A percentile compares a stretch with the other conserved stretches of the same genome.
These are phyloP conservation scores for Gadopsis marmoratus DNA, from an alignment of 2,797 vertebrate genomes.

Conservation along the genomic window DNA sequence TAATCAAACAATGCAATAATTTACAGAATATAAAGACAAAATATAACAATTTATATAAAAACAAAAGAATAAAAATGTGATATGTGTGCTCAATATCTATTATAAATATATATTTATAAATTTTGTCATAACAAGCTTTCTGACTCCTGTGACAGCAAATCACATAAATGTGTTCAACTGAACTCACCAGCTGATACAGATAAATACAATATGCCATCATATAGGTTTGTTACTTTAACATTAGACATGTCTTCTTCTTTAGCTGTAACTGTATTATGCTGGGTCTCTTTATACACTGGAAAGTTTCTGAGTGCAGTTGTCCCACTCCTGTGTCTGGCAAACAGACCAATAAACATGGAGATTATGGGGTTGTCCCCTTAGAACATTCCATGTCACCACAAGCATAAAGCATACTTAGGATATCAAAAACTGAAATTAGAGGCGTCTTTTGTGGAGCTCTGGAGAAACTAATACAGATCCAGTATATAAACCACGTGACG, in stretches of 20 bases:
- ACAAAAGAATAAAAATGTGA: not conserved
- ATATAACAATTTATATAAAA: not conserved
- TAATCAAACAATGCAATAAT: not conserved
- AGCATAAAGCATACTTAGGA: conserved; percentile 73
- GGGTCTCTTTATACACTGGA: conserved; percentile 42
- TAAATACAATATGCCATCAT: not conserved
- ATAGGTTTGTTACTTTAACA: not conserved
- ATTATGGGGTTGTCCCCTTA: conserved; percentile 72
- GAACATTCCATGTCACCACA: conserved; percentile 74
- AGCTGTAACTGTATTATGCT: conserved; percentile 7
- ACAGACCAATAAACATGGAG: conserved; percentile 71
- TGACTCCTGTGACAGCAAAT: not conserved
- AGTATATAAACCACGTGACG: conserved; percentile 79
- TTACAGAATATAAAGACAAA: not conserved
- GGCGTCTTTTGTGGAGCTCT: conserved; percentile 64
- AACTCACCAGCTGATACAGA: not conserved
- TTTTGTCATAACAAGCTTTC: not conserved
- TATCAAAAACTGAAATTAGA: conserved; percentile 79
- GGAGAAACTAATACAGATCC: conserved; percentile 75
- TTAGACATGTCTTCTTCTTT: conserved; percentile 15
- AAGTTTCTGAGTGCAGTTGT: conserved; percentile 41
- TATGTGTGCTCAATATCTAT: not conserved
- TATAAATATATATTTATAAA: not conserved
- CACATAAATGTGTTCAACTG: not conserved
- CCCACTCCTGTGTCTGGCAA: conserved; percentile 59